These are phyloP conservation scores for Papilio polytes DNA, from an alignment of 1,140 invertebrate genomes.

Conservation along the genomic window DNA sequence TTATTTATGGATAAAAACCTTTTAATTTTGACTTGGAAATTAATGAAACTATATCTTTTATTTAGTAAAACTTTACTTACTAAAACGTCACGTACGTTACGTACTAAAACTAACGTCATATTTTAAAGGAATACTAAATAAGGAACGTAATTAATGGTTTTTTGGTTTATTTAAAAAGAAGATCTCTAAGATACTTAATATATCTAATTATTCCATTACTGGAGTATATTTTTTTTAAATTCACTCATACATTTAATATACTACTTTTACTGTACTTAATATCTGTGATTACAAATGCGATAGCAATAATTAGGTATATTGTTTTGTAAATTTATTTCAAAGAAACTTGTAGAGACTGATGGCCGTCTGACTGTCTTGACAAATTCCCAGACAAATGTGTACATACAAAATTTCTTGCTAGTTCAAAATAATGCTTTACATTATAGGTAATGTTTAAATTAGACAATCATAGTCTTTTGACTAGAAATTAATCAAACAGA, in stretches of 20 bases:
- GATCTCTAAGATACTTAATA: not conserved
- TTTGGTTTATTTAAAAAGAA: slow-evolving; percentile 1
- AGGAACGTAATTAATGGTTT: not conserved
- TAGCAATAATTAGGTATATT: not conserved
- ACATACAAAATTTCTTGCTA: slow-evolving; percentile 47
- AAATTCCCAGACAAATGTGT: slow-evolving; percentile 39
- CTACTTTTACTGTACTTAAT: not conserved
- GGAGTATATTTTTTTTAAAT: not conserved
- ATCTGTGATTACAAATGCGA: not conserved
- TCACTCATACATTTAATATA: not conserved
- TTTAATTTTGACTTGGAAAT: slow-evolving; percentile 44
- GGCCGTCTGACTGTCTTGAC: slow-evolving; percentile 40
- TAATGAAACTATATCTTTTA: slow-evolving; percentile 36
- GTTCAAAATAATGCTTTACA: slow-evolving; percentile 50
- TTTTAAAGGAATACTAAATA: not conserved
- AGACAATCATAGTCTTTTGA: slow-evolving; percentile 79
- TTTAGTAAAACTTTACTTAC: not conserved
- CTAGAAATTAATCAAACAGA: slow-evolving; percentile 78
- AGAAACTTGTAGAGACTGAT: slow-evolving; percentile 31
- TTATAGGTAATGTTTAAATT: slow-evolving; percentile 59
- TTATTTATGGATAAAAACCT: not conserved
- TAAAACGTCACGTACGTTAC: not conserved
- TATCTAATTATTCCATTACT: not conserved
- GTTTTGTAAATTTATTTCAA: not conserved
- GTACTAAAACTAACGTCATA: not conserved